Evolutionary conservation across 2,888 invertebrate species (phyloP), one percentile per base, ranked within the genome.

Genomic region (Prosopocoilus inquinatus): DNA sequence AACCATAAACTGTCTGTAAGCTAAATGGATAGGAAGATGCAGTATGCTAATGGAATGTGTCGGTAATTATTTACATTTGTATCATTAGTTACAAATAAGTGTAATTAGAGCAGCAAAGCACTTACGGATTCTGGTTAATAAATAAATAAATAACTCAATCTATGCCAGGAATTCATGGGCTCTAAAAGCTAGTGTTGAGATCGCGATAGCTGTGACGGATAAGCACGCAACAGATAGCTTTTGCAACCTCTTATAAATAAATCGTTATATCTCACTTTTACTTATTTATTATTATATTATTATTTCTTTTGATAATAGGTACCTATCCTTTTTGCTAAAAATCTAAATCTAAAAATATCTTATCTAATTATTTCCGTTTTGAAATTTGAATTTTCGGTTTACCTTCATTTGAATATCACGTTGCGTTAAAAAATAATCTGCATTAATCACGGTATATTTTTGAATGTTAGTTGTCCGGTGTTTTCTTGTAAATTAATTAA

Each of bases 241-340:
- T 65, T 64, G 64, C 64, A 64, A 64, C 62, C 62, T 64, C 63
- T 65, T 64, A 64, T 63, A 63, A 63, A 63, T 64, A 53, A 57
- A 61, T 53, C 15, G 9, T 46, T 11, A 12, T 12, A 32, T 13
- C 47, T n/a, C 13, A 20, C 43, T 43, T 12, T 20, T 20, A 15
- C 43, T 20, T 43, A 15, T n/a, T n/a, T 20, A n/a, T 20, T 43
- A 43, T 20, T 15, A 43, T 12, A 3, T 28, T 28, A n/a, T 28
- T 28, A 28, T 28, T 28, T 28, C 20, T 28, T 28, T 28, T 7
- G 4, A 28, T 28, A 3, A 28, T n/a, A n/a, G n/a, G n/a, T n/a
- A n/a, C n/a, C n/a, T n/a, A n/a, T n/a, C n/a, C 20, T 28, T 28
- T 5, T 28, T 28, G 7, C 4, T 5, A 28, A 28, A 20, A 20